Base-by-base conservation (phyloP, 2,113 vertebrate genomes). In the Sylvia atricapilla region DNA sequence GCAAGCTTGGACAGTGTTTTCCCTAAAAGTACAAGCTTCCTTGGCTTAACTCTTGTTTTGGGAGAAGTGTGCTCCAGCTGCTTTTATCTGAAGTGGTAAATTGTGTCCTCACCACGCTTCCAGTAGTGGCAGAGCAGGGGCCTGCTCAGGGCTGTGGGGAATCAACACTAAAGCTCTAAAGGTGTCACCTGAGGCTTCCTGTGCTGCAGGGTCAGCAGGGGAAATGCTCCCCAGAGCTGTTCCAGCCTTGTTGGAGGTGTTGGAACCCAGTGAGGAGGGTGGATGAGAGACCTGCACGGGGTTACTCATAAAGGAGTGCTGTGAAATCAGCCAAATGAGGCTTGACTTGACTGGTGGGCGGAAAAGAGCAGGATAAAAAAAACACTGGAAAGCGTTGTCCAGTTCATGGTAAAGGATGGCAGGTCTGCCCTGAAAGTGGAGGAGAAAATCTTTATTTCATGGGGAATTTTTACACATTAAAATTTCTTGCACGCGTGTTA, bases 381-480 rank as follows among this genome's bases (percentile, higher is more conserved):
- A 87, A 11, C 37, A 22, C 59, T 70, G 33, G 30, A 18, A 78
- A 90, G 20, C 1, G 1, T 41, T 22, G 23, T 49, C 79, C 58
- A 11, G 22, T 55, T 90, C 41, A 8, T 70, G 64, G 67, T 73
- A 28, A 86, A 86, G 85, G 52, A 27, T 31, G 50, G 43, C 41
- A 80, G 27, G 5, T 50, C 91, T 91, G 44, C 24, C 44, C 17
- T 86, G 67, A 13, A 55, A 76, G 46, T 35, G 20, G 43, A 78
- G 86, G 90, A 87, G 93, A 94, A 96, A 96, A 96, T 92, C 1
- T 3, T 41, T 87, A 78, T 93, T 95, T 96, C 85, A 96, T 46
- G 92, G 94, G 79, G 68, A 37, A 50, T 93, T 94, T 82, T 94
- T 86, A 43, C 92, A 89, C 93, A 82, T 96, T 96, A 94, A 95